These are phyloP conservation scores for Lasioglossum calceatum DNA, from an alignment of 2,888 invertebrate species.

Conservation along the genomic window DNA sequence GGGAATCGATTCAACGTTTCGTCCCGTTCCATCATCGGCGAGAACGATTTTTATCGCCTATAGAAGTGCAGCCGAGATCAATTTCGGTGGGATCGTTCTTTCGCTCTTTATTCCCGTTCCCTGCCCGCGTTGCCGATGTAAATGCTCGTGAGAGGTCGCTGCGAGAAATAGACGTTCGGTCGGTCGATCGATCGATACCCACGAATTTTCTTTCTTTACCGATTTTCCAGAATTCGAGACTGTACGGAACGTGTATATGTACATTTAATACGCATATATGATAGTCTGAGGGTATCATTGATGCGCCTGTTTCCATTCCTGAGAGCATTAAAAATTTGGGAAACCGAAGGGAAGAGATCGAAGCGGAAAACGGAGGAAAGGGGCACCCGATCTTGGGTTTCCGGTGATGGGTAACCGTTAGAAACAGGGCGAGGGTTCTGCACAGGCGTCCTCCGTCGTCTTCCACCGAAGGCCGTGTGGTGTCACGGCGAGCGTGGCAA, in stretches of 20 bases:
- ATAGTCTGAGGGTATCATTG: neutral
- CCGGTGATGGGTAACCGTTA: conserved; percentile 69
- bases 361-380: conserved; percentile 27
- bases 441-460: conserved; percentile 71
- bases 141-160: conserved; percentile 17
- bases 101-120: neutral
- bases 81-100: neutral
- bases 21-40: neutral
- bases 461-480: conserved; percentile 70
- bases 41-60: neutral
- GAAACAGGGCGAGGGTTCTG: conserved; percentile 68
- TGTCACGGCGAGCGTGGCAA: conserved; percentile 67
- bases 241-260: neutral
- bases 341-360: neutral
- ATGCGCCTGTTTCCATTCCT: neutral
- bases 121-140: neutral
- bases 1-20: neutral
- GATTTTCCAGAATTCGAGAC: neutral
- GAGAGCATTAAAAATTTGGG: too few species aligned
- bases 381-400: conserved; percentile 64
- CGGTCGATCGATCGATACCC: conserved; percentile 10
- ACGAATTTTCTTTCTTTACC: neutral
- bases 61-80: neutral
- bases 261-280: neutral
- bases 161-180: conserved; percentile 5